Conservation (phyloP, 2,113 vertebrate species). For the Zootoca vivipara region DNA sequence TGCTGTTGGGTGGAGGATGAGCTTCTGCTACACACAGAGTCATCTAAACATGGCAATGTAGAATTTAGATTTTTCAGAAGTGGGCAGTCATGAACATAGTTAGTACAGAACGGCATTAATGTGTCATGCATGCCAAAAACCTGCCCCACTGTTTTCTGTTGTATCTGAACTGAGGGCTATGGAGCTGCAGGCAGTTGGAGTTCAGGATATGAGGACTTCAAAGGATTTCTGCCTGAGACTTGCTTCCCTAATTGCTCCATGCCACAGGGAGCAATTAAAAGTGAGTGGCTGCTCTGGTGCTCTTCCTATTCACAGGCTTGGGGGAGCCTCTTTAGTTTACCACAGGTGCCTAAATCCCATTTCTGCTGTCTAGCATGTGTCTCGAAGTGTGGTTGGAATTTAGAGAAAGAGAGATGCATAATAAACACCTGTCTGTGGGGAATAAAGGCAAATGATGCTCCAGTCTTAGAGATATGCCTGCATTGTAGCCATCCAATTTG, state of each 20-base stretch:
- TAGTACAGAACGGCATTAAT: not conserved
- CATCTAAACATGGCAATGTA: not conserved
- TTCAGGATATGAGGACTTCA: not conserved
- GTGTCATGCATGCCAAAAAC: not conserved
- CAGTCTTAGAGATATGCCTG: not conserved
- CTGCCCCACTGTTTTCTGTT: not conserved
- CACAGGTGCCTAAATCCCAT: not conserved
- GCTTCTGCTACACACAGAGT: not conserved
- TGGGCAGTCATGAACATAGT: not conserved
- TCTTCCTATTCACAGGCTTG: not conserved
- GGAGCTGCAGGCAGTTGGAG: not conserved
- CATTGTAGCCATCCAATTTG: not conserved
- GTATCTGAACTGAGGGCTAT: not conserved
- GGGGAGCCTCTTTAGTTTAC: not conserved
- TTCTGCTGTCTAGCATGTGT: not conserved
- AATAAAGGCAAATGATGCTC: not conserved
- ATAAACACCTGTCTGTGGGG: not conserved
- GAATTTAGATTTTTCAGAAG: not conserved
- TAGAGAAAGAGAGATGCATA: not conserved
- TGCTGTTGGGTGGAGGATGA: not conserved
- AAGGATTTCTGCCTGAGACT: not conserved
- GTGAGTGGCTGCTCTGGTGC: not conserved
- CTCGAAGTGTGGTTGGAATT: not conserved
- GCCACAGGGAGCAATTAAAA: constrained; percentile 22
- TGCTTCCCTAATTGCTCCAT: constrained; percentile 1